A percentile compares a stretch with the other conserved stretches of the same genome.
Conservation (phyloP, 2,797 vertebrate species). For the Euphonia xanthogaster region DNA sequence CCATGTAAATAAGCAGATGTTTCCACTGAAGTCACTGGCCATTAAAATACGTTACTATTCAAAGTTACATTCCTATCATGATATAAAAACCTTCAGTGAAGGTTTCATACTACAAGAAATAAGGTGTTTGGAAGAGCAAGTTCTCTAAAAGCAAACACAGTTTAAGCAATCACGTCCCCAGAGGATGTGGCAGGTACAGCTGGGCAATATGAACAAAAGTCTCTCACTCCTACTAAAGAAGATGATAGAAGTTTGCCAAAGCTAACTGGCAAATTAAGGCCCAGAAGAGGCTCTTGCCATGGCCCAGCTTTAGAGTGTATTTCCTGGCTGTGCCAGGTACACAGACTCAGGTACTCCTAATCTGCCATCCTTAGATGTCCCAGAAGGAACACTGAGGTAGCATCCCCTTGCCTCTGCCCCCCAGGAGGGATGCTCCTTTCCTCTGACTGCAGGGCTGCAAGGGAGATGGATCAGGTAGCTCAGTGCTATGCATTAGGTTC, state of each 20-base stretch:
- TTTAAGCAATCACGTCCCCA: neutral
- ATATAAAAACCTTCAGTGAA: neutral
- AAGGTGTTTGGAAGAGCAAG: neutral
- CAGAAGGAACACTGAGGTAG: neutral
- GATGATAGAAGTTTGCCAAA: neutral
- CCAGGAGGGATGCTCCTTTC: neutral
- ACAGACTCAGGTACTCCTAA: neutral
- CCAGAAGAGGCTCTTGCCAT: neutral
- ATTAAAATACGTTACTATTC: neutral
- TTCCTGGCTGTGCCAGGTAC: neutral
- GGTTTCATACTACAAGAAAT: neutral
- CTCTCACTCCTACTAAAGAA: neutral
- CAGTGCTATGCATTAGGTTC: neutral
- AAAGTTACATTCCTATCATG: neutral
- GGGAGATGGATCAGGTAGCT: neutral
- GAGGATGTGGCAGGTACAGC: neutral
- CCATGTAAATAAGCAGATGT: neutral
- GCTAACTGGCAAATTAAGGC: neutral
- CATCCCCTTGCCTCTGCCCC: neutral
- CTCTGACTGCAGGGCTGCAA: neutral
- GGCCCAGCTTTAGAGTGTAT: neutral
- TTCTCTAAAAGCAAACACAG: neutral
- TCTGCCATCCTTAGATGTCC: rapidly evolving
- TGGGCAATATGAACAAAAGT: rapidly evolving
- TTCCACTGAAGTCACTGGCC: neutral